A percentile compares a stretch with the other conserved stretches of the same genome.
Evolutionary conservation across 2,113 vertebrate species (phyloP).

Genomic region (Gasterosteus aculeatus): DNA sequence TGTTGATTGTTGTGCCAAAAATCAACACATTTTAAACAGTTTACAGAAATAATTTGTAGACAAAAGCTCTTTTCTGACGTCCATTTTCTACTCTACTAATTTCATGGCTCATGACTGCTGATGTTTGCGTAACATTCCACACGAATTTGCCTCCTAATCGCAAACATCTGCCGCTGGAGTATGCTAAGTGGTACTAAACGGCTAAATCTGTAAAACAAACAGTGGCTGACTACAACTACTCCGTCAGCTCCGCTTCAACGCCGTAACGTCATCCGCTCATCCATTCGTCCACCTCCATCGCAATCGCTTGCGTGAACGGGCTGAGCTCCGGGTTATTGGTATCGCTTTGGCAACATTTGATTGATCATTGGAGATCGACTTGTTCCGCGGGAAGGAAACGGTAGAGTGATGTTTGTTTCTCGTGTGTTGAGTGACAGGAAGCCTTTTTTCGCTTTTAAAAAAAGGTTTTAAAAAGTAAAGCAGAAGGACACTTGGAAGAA

Average conservation of each 20-base stretch:
- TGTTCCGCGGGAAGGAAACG: conserved; percentile 27
- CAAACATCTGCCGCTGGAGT: conserved; percentile 87
- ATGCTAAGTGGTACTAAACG: conserved; percentile 79
- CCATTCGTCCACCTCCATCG: conserved; percentile 73
- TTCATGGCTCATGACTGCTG: conserved; percentile 77
- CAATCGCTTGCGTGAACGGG: conserved; percentile 72
- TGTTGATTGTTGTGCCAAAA: background rate
- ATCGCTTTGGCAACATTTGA: conserved; percentile 62
- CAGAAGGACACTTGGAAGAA: background rate
- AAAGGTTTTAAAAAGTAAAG: background rate
- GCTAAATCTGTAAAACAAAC: conserved; percentile 76
- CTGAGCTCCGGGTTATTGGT: conserved; percentile 70
- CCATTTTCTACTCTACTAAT: conserved; percentile 27
- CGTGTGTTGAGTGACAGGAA: background rate
- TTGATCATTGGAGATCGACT: conserved; percentile 27
- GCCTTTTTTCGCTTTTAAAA: background rate
- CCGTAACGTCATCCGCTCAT: conserved; percentile 65
- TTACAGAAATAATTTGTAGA: background rate
- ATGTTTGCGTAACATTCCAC: conserved; percentile 85
- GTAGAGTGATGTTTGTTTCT: conserved; percentile 1
- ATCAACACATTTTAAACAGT: background rate
- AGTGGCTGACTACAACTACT: conserved; percentile 63
- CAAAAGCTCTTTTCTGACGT: conserved; percentile 1
- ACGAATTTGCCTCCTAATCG: conserved; percentile 87
- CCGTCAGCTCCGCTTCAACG: conserved; percentile 67